Conservation (phyloP, 2,888 invertebrate genomes). For the Cosmorhoe ocellata region DNA sequence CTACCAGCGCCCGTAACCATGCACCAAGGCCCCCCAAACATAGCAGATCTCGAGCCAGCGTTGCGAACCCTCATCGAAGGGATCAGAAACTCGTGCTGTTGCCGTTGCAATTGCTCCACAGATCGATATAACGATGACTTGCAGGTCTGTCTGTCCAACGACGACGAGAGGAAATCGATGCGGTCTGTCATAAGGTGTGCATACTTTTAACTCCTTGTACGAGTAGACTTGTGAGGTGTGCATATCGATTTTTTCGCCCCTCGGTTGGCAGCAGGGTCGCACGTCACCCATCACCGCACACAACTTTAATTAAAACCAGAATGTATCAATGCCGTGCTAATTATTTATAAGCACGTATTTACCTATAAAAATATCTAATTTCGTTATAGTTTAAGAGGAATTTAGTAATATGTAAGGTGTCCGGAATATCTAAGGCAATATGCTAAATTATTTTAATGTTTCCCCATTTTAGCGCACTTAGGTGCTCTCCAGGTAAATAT, state of each 20-base stretch:
- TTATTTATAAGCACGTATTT: slow-evolving; percentile 33
- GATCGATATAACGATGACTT: slow-evolving; percentile 73
- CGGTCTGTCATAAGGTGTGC: slow-evolving; percentile 86
- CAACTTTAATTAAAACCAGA: slow-evolving; percentile 46
- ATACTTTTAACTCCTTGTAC: slow-evolving; percentile 30
- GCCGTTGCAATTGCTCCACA: slow-evolving; percentile 70
- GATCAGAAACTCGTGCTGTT: slow-evolving; percentile 68
- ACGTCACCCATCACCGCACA: slow-evolving; percentile 33
- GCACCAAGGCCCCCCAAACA: slow-evolving; percentile 49
- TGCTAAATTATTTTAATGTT: slow-evolving; percentile 56
- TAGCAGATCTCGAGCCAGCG: slow-evolving; percentile 74
- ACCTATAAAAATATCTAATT: slow-evolving; percentile 1
- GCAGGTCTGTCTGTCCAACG: slow-evolving; percentile 80
- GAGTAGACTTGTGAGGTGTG: slow-evolving; percentile 42
- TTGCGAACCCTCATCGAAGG: slow-evolving; percentile 67
- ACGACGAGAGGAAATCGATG: slow-evolving; percentile 81
- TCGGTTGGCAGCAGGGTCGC: slow-evolving; percentile 39
- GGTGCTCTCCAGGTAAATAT: slow-evolving; percentile 78
- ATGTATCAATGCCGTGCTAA: slow-evolving; percentile 40
- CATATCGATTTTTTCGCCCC: slow-evolving; percentile 49
- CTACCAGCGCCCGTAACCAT: slow-evolving; percentile 41
- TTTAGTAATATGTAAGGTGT: slow-evolving; percentile 5
- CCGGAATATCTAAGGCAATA: slow-evolving; percentile 18
- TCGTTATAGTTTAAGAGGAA: slow-evolving; percentile 5
- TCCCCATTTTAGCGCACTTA: slow-evolving; percentile 79